phyloP scores from a whole-genome alignment of 2,797 vertebrate genomes.

The Sylvia borin region DNA sequence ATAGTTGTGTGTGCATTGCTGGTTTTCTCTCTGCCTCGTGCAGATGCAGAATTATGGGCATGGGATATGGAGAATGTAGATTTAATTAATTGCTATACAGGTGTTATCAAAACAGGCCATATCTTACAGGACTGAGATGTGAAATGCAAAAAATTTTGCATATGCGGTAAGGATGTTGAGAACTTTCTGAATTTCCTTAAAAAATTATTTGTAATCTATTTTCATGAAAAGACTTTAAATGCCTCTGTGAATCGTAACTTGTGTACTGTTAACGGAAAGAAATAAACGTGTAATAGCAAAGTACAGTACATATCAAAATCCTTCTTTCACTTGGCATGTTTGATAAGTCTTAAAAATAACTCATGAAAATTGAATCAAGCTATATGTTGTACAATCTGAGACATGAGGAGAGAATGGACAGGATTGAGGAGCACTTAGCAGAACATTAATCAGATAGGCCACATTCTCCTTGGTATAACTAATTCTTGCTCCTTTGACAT shows the following conservation, averaged over 20 bases:
- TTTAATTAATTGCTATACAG: neutral
- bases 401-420: neutral
- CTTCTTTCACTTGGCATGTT: neutral
- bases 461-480: constrained; percentile 5
- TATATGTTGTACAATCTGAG: neutral
- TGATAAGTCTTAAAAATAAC: constrained; percentile 13
- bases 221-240: neutral
- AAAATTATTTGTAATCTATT: neutral
- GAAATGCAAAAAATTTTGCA: neutral
- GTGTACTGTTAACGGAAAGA: neutral
- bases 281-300: neutral
- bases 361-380: constrained; percentile 10
- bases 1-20: neutral
- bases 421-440: constrained; percentile 50
- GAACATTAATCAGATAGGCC: constrained; percentile 24
- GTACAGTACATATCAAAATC: neutral
- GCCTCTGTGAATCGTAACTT: neutral
- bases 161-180: neutral
- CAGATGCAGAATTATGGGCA: neutral
- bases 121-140: neutral
- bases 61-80: neutral
- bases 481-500: constrained; percentile 23
- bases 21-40: neutral
- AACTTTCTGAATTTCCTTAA: neutral
- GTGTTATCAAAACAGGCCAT: neutral